A percentile compares a stretch with the other conserved stretches of the same genome.
Evolutionary conservation across 2,888 invertebrate species (phyloP).

Genomic region (Drosophila barbarae): DNA sequence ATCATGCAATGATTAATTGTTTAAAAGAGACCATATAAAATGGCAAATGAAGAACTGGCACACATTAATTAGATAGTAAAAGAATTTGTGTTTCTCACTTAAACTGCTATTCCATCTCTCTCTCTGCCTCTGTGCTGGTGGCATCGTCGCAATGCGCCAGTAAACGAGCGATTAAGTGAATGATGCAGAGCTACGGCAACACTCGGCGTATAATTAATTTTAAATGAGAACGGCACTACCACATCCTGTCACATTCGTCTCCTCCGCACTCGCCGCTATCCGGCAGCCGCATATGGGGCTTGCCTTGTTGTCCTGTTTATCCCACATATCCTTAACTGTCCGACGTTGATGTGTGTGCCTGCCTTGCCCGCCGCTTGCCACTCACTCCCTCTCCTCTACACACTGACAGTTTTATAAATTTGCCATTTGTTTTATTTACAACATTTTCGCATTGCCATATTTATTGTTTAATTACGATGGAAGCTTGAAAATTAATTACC

Average conservation of each 20-base stretch:
- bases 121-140: constrained; percentile 4
- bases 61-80: constrained; percentile 56
- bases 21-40: constrained; percentile 2
- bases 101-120: constrained; percentile 5
- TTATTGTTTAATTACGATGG: constrained; percentile 64
- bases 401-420: constrained; percentile 54
- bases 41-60: constrained; percentile 41
- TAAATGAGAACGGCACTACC: constrained; percentile 53
- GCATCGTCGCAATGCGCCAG: constrained; percentile 38
- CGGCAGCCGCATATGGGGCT: constrained; percentile 17
- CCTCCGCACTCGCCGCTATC: constrained; percentile 1
- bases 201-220: constrained; percentile 70
- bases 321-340: constrained; percentile 44
- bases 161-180: constrained; percentile 60
- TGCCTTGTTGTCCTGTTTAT: constrained; percentile 39
- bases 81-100: constrained; percentile 17
- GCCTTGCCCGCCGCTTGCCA: background rate
- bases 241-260: constrained; percentile 34
- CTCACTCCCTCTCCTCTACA: constrained; percentile 11
- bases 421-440: constrained; percentile 45
- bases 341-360: constrained; percentile 15
- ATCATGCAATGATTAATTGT: constrained; percentile 11
- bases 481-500: constrained; percentile 58
- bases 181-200: constrained; percentile 58
- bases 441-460: constrained; percentile 45